Conservation (phyloP, 2,113 vertebrate species). For the Australoheros scitulus region DNA sequence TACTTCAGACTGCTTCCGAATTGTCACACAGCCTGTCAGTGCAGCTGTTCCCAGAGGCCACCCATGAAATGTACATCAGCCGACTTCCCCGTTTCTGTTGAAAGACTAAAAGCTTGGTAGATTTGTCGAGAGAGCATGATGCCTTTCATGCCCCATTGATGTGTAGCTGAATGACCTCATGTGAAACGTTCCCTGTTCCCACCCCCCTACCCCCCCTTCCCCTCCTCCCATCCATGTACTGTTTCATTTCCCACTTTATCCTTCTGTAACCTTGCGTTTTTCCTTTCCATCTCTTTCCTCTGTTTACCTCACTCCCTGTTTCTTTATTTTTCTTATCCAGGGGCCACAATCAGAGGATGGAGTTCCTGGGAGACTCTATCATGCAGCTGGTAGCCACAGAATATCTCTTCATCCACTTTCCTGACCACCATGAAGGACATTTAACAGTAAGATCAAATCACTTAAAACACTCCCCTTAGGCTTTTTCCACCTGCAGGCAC, state of each 20-base stretch:
- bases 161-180: constrained; percentile 35
- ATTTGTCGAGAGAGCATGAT: constrained; percentile 39
- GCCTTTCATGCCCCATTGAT: constrained; percentile 31
- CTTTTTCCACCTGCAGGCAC: background rate
- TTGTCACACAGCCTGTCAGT: constrained; percentile 52
- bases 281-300: background rate
- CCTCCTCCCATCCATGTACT: background rate
- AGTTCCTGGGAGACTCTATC: constrained; percentile 99
- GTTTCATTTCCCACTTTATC: background rate
- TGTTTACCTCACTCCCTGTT: background rate
- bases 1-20: constrained; percentile 31
- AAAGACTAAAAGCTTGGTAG: constrained; percentile 49
- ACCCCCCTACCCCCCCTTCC: background rate
- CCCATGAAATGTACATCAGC: constrained; percentile 51
- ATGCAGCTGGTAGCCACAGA: constrained; percentile 99
- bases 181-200: background rate
- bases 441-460: constrained; percentile 87
- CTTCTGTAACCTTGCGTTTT: background rate
- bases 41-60: constrained; percentile 56
- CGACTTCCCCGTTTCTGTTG: constrained; percentile 25
- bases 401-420: constrained; percentile 99
- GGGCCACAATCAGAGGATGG: constrained; percentile 99
- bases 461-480: background rate
- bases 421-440: constrained; percentile 98
- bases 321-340: constrained; percentile 73